These are phyloP conservation scores for Sipha maydis DNA, from an alignment of 2,888 invertebrate species.

Conservation along the genomic window DNA sequence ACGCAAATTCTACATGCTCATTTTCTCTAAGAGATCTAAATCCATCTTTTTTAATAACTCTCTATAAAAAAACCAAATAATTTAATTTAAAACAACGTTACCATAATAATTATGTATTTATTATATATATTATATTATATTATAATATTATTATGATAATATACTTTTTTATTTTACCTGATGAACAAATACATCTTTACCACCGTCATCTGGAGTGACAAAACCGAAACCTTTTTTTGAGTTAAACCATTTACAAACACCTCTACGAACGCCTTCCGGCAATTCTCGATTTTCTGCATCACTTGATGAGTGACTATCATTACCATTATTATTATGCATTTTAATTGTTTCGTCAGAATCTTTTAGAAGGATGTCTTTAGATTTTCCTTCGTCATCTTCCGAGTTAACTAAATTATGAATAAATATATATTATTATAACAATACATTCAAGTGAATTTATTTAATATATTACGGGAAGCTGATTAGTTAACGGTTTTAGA, in stretches of 20 bases:
- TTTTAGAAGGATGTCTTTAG: background rate
- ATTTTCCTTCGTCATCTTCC: constrained; percentile 1
- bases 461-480: background rate
- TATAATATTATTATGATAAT: no score
- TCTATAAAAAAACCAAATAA: constrained; percentile 71
- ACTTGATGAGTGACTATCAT: constrained; percentile 34
- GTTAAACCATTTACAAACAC: constrained; percentile 95
- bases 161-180: constrained; percentile 74
- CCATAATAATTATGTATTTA: no score
- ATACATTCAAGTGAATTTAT: background rate
- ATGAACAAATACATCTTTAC: constrained; percentile 92
- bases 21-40: constrained; percentile 89
- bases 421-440: background rate
- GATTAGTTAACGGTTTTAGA: no score
- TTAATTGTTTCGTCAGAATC: constrained; percentile 5
- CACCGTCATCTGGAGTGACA: constrained; percentile 88
- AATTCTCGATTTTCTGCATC: constrained; percentile 69
- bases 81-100: background rate
- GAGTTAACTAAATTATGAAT: constrained; percentile 8
- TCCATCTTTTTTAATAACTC: constrained; percentile 90
- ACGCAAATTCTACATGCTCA: constrained; percentile 89
- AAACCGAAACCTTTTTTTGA: constrained; percentile 96
- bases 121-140: no score
- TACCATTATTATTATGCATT: constrained; percentile 39
- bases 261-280: constrained; percentile 70